Evolutionary conservation across 2,797 vertebrate genomes (phyloP), one percentile per base, ranked within the genome.

Genomic region (Salmo trutta): DNA sequence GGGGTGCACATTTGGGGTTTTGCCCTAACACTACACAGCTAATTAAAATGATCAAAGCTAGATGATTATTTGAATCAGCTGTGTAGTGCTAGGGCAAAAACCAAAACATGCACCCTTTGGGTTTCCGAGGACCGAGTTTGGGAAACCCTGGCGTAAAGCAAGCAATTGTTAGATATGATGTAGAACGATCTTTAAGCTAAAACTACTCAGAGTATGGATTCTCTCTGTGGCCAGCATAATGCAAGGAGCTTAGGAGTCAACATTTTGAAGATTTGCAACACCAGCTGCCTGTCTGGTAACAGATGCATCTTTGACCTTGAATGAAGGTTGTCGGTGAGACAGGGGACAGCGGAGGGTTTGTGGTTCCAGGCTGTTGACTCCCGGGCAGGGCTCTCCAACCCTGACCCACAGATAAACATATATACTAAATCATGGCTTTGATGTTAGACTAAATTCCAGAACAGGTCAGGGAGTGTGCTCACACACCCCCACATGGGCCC

Each of bases 251-350:
- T 47, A 47, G 41, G 41, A 10, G 41, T 10, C 41, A 47, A 47
- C 8, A 47, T 47, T 10, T 12, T 47, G 41, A 47, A 47, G 41
- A 47, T 2, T 47, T 47, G 2, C 8, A 47, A 47, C 41, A 47
- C 41, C 41, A 47, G 41, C 41, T 47, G 41, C 41, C 41, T 47
- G 41, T 47, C 41, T 47, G 41, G 41, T 47, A n/a, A 5, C 71
- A 88, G 86, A 87, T 88, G 83, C 15, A 68, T 14, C 1, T 2
- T 29, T 85, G 89, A 91, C 94, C 93, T 93, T 94, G 88, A 66
- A 47, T 86, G 82, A 91, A 93, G 93, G 93, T 87, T 71, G 51
- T 80, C 71, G 72, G 74, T 73, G 72, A 84, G 70, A 10, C 56
- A 65, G 17, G 51, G 47, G 69, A 65, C 29, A 19, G 16, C 64